Conservation (phyloP, 2,113 vertebrate genomes). For the Petaurus breviceps region DNA sequence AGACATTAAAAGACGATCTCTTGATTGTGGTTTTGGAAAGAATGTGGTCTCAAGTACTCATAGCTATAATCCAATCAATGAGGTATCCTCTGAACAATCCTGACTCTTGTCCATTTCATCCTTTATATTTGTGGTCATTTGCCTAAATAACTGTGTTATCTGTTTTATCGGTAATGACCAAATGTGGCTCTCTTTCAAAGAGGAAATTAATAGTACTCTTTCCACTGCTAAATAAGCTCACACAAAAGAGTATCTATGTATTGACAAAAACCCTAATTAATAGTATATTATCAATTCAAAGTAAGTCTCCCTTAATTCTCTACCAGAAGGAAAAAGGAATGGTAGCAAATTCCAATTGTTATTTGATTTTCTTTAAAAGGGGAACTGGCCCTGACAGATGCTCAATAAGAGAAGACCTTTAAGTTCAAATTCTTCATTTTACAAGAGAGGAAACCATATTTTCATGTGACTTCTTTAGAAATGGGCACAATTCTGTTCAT, state of each 20-base stretch:
- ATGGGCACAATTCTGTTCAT: background rate
- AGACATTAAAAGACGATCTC: background rate
- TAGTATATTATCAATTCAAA: background rate
- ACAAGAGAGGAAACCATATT: background rate
- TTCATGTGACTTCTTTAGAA: background rate
- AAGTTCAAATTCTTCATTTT: background rate
- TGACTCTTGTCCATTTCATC: background rate
- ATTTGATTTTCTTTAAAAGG: background rate
- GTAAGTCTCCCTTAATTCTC: background rate
- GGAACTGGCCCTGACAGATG: background rate
- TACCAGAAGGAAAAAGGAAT: background rate
- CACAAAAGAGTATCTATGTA: background rate
- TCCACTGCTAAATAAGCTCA: background rate
- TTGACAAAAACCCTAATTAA: background rate
- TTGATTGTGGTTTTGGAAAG: background rate
- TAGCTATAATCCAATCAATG: background rate
- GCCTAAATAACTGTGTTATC: background rate
- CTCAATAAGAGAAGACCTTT: background rate
- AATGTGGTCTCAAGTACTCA: background rate
- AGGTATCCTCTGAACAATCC: background rate
- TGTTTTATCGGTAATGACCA: background rate
- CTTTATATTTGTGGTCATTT: background rate
- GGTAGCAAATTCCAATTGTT: background rate
- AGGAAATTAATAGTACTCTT: background rate
- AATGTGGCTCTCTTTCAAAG: background rate